These are phyloP conservation scores for Shargacucullia verbasci DNA, from an alignment of 2,888 invertebrate species.

Conservation along the genomic window DNA sequence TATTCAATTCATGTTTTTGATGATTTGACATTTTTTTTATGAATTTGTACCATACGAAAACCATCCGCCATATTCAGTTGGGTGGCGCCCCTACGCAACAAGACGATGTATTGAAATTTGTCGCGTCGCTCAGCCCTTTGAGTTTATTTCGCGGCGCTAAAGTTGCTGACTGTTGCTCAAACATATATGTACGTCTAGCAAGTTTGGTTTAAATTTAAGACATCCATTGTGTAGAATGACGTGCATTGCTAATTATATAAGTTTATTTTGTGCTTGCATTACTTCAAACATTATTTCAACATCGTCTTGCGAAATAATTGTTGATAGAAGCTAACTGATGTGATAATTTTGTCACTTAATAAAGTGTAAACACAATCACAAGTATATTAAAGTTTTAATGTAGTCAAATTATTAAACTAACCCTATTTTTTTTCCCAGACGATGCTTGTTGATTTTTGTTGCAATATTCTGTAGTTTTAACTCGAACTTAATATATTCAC, in stretches of 20 bases:
- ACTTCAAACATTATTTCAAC: slow-evolving; percentile 4
- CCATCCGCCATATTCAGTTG: slow-evolving; percentile 72
- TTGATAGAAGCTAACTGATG: background rate
- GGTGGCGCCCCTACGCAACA: slow-evolving; percentile 68
- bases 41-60: slow-evolving; percentile 58
- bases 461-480: too few species aligned
- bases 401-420: too few species aligned
- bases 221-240: slow-evolving; percentile 43
- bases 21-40: slow-evolving; percentile 1
- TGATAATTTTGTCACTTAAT: too few species aligned
- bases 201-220: slow-evolving; percentile 46
- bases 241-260: slow-evolving; percentile 41
- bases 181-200: slow-evolving; percentile 38
- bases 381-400: too few species aligned
- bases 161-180: slow-evolving; percentile 66
- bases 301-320: slow-evolving; percentile 5
- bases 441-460: too few species aligned
- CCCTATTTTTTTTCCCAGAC: too few species aligned
- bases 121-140: slow-evolving; percentile 67
- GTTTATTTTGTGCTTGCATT: slow-evolving; percentile 14
- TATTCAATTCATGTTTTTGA: too few species aligned
- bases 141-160: slow-evolving; percentile 59
- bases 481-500: too few species aligned
- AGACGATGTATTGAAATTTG: slow-evolving; percentile 84
- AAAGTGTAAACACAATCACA: too few species aligned